These are phyloP conservation scores for Leptoclinus maculatus DNA, from an alignment of 2,797 vertebrate genomes.

Conservation along the genomic window DNA sequence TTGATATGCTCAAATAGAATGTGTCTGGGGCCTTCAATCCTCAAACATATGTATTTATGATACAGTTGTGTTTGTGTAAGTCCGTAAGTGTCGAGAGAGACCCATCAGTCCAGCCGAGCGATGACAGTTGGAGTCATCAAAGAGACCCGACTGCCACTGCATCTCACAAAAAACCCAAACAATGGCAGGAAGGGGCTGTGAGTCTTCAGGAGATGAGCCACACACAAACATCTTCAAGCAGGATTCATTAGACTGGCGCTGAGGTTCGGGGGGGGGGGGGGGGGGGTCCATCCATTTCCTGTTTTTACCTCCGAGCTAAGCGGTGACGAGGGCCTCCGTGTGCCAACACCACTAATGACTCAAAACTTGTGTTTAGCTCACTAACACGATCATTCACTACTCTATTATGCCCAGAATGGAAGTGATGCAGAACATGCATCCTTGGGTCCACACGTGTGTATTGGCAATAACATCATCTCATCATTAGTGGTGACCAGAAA, in stretches of 20 bases:
- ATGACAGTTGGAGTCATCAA: slow-evolving; percentile 76
- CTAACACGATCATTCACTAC: slow-evolving; percentile 66
- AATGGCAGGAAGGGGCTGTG: slow-evolving; percentile 79
- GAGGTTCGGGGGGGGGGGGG: slow-evolving; percentile 22
- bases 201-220: slow-evolving; percentile 81
- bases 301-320: slow-evolving; percentile 72
- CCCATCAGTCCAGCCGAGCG: slow-evolving; percentile 48
- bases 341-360: slow-evolving; percentile 75
- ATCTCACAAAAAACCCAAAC: slow-evolving; percentile 71
- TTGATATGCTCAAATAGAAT: background rate
- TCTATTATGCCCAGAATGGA: slow-evolving; percentile 66
- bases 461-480: slow-evolving; percentile 52
- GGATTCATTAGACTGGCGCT: slow-evolving; percentile 74
- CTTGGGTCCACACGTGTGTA: slow-evolving; percentile 34
- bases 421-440: slow-evolving; percentile 52
- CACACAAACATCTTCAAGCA: slow-evolving; percentile 79
- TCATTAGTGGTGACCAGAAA: slow-evolving; percentile 69
- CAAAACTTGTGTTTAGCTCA: slow-evolving; percentile 30
- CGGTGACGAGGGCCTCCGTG: slow-evolving; percentile 45
- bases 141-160: slow-evolving; percentile 54
- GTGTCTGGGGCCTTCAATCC: background rate
- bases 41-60: slow-evolving; percentile 12
- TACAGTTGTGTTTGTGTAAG: slow-evolving; percentile 46
- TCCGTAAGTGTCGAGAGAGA: slow-evolving; percentile 45
- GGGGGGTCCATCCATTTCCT: slow-evolving; percentile 74